Base-by-base conservation (phyloP, 2,888 invertebrate species). In the Neria commutata region DNA sequence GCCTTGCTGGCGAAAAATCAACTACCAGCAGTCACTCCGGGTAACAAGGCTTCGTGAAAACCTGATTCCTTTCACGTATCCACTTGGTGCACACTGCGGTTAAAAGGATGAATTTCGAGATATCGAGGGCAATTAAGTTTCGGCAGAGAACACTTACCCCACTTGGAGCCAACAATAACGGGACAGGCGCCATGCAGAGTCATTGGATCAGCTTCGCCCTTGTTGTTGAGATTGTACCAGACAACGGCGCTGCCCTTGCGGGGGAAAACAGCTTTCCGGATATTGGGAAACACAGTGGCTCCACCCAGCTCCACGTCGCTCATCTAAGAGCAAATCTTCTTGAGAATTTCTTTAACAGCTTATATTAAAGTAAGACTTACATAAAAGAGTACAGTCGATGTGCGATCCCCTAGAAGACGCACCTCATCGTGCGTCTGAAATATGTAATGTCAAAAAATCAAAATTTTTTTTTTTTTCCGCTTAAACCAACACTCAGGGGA, bases 301-400 rank as follows among this genome's bases (percentile, higher is more conserved):
- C 98, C 98, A 0, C 98, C 98, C 78, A 95, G 95, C 26, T 92
- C 89, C 11, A 98, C 98, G 76, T 98, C 95, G 58, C 91, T 92
- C 91, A 98, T 92, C 96, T 98, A 69, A 51, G 79, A n/a, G n/a
- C n/a, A n/a, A n/a, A n/a, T n/a, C n/a, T n/a, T n/a, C n/a, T n/a
- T n/a, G n/a, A n/a, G n/a, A n/a, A n/a, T n/a, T n/a, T n/a, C n/a
- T n/a, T n/a, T n/a, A n/a, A n/a, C n/a, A n/a, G n/a, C n/a, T n/a
- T n/a, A n/a, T n/a, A n/a, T n/a, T n/a, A n/a, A n/a, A 11, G 5
- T 5, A 1, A 6, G 6, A 89, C 94, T 91, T 85, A 97, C 96
- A 82, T 98, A 98, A 81, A 94, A 95, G 24, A 98, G 84, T 60
- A 95, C 92, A 0, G 98, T 99, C 1, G 98, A 97, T 71, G 98